phyloP scores from a whole-genome alignment of 2,113 vertebrate species.

The Mesoclemmys tuberculata region DNA sequence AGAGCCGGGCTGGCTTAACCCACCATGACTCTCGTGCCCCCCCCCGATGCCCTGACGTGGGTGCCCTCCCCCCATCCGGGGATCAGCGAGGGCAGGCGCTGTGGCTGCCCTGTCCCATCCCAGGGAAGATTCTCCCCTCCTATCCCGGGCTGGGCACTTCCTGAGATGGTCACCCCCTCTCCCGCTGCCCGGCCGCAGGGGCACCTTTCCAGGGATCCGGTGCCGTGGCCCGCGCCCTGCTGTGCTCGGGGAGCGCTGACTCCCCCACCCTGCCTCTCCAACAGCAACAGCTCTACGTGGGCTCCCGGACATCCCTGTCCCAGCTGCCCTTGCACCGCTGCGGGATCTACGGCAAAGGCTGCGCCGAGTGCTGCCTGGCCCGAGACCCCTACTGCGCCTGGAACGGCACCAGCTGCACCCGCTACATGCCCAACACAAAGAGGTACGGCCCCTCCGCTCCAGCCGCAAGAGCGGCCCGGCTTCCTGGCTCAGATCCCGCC shows the following conservation, averaged over 20 bases:
- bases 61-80: not conserved
- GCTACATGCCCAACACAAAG: slow-evolving; percentile 93
- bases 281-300: slow-evolving; percentile 95
- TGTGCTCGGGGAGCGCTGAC: not conserved
- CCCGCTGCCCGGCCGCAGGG: no score
- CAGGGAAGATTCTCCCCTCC: not conserved
- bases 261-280: not conserved
- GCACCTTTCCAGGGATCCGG: not conserved
- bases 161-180: not conserved
- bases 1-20: not conserved
- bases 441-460: slow-evolving; percentile 75
- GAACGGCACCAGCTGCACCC: slow-evolving; percentile 93
- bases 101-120: not conserved
- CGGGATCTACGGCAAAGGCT: slow-evolving; percentile 91
- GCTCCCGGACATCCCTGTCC: slow-evolving; percentile 85
- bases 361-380: slow-evolving; percentile 97
- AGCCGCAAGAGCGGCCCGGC: not conserved
- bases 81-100: not conserved
- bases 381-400: slow-evolving; percentile 97
- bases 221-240: no score
- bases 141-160: no score
- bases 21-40: not conserved
- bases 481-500: not conserved
- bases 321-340: slow-evolving; percentile 96
- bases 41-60: not conserved